A percentile compares a stretch with the other conserved stretches of the same genome.
Conservation (phyloP, 2,888 invertebrate genomes). For the Orchestes rusci region DNA sequence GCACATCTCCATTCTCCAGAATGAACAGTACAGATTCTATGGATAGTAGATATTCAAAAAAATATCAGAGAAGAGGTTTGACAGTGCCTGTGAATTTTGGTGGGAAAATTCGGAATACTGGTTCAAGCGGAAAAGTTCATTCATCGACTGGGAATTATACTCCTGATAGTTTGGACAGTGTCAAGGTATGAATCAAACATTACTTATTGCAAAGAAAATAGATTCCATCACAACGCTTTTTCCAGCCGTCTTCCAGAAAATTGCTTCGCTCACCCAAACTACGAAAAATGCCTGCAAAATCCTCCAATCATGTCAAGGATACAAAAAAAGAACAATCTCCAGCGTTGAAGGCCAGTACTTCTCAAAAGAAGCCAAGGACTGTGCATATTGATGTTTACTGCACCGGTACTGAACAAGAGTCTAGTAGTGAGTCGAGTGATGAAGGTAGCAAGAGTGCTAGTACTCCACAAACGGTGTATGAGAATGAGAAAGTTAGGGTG, state of each 20-base stretch:
- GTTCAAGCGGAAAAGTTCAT: no score
- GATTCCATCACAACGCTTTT: no score
- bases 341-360: constrained; percentile 30
- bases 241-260: no score
- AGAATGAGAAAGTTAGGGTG: constrained; percentile 53
- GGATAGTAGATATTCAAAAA: constrained; percentile 13
- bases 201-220: background rate
- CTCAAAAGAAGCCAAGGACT: constrained; percentile 51
- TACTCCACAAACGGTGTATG: constrained; percentile 58
- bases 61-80: constrained; percentile 16
- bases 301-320: constrained; percentile 2
- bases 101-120: constrained; percentile 29
- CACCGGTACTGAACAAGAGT: constrained; percentile 54
- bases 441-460: constrained; percentile 42
- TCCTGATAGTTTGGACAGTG: constrained; percentile 39
- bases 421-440: constrained; percentile 32
- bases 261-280: no score
- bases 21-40: constrained; percentile 27
- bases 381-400: constrained; percentile 72
- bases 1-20: constrained; percentile 40
- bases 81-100: constrained; percentile 21
- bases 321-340: constrained; percentile 22
- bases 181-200: constrained; percentile 17
- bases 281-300: constrained; percentile 25
- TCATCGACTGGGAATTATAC: constrained; percentile 34